These are phyloP conservation scores for Noctuana brunneofusca DNA, from an alignment of 2,888 invertebrate species.

Conservation along the genomic window DNA sequence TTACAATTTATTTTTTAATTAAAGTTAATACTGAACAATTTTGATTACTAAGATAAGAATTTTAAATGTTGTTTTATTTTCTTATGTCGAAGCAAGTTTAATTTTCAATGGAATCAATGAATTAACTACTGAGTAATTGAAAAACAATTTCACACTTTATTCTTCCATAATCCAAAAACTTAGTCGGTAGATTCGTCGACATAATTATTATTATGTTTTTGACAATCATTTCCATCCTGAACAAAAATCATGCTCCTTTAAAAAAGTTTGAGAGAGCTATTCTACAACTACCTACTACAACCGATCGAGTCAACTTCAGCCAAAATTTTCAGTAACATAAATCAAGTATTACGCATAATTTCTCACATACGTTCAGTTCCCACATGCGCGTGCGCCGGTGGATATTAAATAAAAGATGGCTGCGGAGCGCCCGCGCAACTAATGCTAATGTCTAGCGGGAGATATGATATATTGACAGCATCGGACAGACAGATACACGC, in stretches of 20 bases:
- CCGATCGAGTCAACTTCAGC: slow-evolving; percentile 30
- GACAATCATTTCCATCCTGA: too few relatives aligned
- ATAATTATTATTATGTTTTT: too few relatives aligned
- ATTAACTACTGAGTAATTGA: too few relatives aligned
- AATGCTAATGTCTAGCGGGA: slow-evolving; percentile 67
- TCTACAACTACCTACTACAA: background rate
- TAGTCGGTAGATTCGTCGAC: too few relatives aligned
- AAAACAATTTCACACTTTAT: too few relatives aligned
- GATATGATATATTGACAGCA: slow-evolving; percentile 75
- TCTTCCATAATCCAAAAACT: too few relatives aligned
- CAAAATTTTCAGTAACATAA: slow-evolving; percentile 36
- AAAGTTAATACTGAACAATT: too few relatives aligned
- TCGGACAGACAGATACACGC: slow-evolving; percentile 58
- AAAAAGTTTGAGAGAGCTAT: slow-evolving; percentile 7
- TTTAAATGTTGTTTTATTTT: too few relatives aligned
- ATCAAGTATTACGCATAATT: slow-evolving; percentile 46
- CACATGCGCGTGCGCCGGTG: slow-evolving; percentile 48
- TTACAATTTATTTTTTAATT: too few relatives aligned
- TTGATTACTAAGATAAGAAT: too few relatives aligned
- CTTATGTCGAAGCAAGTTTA: too few relatives aligned
- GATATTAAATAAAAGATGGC: slow-evolving; percentile 69
- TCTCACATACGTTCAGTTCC: slow-evolving; percentile 50
- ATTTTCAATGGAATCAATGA: too few relatives aligned
- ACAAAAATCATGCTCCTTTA: background rate
- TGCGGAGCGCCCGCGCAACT: slow-evolving; percentile 53